A percentile compares a stretch with the other conserved stretches of the same genome.
These are phyloP conservation scores for Apostichopus californicus DNA, from an alignment of 35 echinoderm and acorn worm species.

Conservation along the genomic window DNA sequence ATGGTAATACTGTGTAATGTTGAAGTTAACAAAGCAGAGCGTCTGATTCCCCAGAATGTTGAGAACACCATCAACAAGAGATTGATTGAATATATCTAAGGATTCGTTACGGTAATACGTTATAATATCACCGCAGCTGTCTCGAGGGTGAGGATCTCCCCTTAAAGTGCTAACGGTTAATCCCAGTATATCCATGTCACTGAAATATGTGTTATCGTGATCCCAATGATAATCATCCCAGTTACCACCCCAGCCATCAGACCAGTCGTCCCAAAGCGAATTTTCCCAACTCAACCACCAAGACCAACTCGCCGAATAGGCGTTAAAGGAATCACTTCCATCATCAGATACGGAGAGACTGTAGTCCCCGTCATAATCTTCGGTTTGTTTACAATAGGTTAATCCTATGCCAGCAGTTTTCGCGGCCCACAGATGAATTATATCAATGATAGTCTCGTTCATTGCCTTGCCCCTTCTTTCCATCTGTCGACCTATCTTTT, in stretches of 20 bases:
- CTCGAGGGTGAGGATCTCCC: not conserved
- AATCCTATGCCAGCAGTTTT: not conserved
- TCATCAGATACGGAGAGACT: not conserved
- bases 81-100: not conserved
- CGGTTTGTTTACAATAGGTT: not conserved
- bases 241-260: not conserved
- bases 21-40: not conserved
- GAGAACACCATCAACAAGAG: not conserved
- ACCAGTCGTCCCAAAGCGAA: not conserved
- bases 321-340: not conserved
- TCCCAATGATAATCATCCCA: not conserved
- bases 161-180: not conserved
- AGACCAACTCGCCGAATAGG: not conserved
- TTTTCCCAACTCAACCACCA: not conserved
- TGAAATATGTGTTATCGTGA: not conserved
- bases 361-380: not conserved
- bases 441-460: constrained; percentile 1
- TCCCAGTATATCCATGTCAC: not conserved
- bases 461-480: not conserved
- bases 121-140: not conserved
- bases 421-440: not conserved
- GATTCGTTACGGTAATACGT: not conserved
- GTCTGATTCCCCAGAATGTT: not conserved
- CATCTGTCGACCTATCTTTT: not conserved
- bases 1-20: not conserved